Percentiles rank a stretch among this genome's conserved stretches.
Evolutionary conservation across 2,888 invertebrate species (phyloP).

Genomic region (Agrochola lota): DNA sequence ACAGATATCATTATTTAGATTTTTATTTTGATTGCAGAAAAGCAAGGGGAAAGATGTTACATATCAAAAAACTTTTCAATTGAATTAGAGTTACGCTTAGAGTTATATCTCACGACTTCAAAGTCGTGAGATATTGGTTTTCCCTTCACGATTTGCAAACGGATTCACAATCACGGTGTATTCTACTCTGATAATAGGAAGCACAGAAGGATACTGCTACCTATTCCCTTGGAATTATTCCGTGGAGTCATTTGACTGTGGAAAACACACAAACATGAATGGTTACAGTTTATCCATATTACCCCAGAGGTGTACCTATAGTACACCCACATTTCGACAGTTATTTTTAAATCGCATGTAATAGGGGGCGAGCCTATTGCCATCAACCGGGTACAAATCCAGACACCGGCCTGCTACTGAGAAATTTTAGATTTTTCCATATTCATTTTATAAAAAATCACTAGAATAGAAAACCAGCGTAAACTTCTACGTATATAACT

Average conservation of each 20-base stretch:
- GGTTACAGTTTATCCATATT: too few relatives aligned
- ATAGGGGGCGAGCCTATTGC: neutral
- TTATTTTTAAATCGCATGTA: neutral
- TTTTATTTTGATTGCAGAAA: too few relatives aligned
- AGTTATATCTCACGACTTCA: too few relatives aligned
- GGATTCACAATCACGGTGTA: neutral
- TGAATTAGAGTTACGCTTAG: neutral
- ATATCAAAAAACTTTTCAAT: neutral
- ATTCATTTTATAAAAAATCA: neutral
- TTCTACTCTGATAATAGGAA: neutral
- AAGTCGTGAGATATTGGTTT: slow-evolving; percentile 15
- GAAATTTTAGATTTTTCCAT: neutral
- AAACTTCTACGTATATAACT: too few relatives aligned
- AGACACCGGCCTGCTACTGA: neutral
- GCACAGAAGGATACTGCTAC: neutral
- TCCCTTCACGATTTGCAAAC: slow-evolving; percentile 16
- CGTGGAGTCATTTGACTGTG: neutral
- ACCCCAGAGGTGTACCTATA: neutral
- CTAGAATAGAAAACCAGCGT: neutral
- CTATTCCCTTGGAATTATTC: neutral
- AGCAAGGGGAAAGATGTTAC: too few relatives aligned
- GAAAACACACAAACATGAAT: neutral
- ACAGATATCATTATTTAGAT: too few relatives aligned
- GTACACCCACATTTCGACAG: neutral
- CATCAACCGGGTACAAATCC: neutral